Percentiles rank a stretch among this genome's conserved stretches.
Conservation (phyloP, 1,140 invertebrate genomes). For the Drosophila bocqueti region DNA sequence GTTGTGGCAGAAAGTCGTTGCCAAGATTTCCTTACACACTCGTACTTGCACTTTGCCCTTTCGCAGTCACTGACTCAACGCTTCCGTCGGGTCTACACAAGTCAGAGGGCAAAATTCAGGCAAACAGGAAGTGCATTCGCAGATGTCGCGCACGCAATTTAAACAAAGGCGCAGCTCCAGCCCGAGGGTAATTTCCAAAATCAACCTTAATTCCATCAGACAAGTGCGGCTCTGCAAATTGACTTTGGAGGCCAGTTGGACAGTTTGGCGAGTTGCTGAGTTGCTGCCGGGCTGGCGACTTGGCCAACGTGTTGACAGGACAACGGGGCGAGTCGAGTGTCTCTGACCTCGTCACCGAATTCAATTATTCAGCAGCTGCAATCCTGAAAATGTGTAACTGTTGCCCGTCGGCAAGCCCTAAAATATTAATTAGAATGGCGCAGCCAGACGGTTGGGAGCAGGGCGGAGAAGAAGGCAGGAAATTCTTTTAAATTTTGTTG, state of each 20-base stretch:
- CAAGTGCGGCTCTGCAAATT: conserved; percentile 50
- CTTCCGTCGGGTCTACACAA: conserved; percentile 1
- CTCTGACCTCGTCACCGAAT: conserved; percentile 59
- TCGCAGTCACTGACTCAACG: background rate
- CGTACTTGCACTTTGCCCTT: conserved; percentile 29
- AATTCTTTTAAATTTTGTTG: conserved; percentile 35
- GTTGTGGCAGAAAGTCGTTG: conserved; percentile 14
- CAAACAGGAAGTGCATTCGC: conserved; percentile 17
- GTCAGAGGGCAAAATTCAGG: conserved; percentile 15
- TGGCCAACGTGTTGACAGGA: conserved; percentile 42
- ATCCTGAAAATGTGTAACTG: conserved; percentile 58
- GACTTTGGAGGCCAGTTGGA: conserved; percentile 45
- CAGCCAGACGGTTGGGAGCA: conserved; percentile 37
- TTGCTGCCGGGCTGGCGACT: background rate
- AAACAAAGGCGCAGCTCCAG: background rate
- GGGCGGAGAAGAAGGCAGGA: conserved; percentile 2
- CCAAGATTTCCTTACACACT: conserved; percentile 19
- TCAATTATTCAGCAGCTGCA: conserved; percentile 74
- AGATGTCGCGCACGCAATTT: conserved; percentile 8
- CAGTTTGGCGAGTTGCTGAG: conserved; percentile 15
- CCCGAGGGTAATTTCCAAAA: conserved; percentile 42
- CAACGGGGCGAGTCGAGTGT: conserved; percentile 18
- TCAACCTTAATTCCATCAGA: conserved; percentile 50
- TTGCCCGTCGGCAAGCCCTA: conserved; percentile 57
- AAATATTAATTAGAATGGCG: conserved; percentile 76